These are phyloP conservation scores for Diaphora mendica DNA, from an alignment of 2,888 invertebrate genomes.

Conservation along the genomic window DNA sequence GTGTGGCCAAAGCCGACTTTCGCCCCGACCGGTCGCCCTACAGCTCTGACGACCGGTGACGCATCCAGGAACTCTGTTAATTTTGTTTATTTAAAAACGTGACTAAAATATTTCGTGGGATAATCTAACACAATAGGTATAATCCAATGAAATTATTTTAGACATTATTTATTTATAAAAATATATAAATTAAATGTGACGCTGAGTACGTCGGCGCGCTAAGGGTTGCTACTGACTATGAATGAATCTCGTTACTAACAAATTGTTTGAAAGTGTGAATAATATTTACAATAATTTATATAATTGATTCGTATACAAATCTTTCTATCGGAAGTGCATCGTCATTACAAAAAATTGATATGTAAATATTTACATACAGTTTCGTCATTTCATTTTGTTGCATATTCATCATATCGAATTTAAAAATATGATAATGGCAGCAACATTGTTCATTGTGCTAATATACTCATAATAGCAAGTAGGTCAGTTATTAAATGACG, in stretches of 20 bases:
- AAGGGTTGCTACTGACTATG: slow-evolving; percentile 24
- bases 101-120: slow-evolving; percentile 59
- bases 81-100: slow-evolving; percentile 71
- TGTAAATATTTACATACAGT: slow-evolving; percentile 46
- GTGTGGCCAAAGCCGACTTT: slow-evolving; percentile 82
- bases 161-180: no score
- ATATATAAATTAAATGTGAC: not conserved
- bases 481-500: slow-evolving; percentile 53
- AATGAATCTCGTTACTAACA: slow-evolving; percentile 24
- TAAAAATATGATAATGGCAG: slow-evolving; percentile 37
- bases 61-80: slow-evolving; percentile 81
- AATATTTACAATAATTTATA: slow-evolving; percentile 28
- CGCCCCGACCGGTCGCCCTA: slow-evolving; percentile 86
- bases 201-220: not conserved
- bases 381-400: slow-evolving; percentile 32
- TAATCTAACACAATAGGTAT: slow-evolving; percentile 23
- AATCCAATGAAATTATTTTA: no score
- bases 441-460: slow-evolving; percentile 46
- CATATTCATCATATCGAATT: slow-evolving; percentile 35
- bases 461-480: slow-evolving; percentile 46
- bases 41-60: slow-evolving; percentile 79
- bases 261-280: slow-evolving; percentile 23
- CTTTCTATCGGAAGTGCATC: slow-evolving; percentile 54
- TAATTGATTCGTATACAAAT: slow-evolving; percentile 30
- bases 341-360: slow-evolving; percentile 60